Evolutionary conservation across 2,888 invertebrate genomes (phyloP), one percentile per base, ranked within the genome.

Genomic region (Uloborus plumipes): DNA sequence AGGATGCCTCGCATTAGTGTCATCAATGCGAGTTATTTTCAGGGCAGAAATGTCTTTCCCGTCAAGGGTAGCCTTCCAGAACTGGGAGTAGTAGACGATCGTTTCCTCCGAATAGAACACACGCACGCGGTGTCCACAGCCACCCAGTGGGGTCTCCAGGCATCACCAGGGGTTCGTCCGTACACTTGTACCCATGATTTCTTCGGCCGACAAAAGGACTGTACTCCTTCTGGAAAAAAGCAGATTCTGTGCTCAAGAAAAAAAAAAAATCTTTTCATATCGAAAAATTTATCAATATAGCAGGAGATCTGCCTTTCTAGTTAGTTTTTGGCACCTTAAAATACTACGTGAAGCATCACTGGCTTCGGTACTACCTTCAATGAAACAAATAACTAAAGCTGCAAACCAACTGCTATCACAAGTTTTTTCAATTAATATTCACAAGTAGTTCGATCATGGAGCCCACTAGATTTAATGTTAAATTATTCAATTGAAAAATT

Each of bases 101-200:
- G 59, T 47, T 59, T 83, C 39, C 59, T 76, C 0, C 78, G 69
- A 39, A 85, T 74, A 47, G 81, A 78, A 51, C 85, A 85, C 2
- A 84, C 74, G 67, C 85, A 85, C 11, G 85, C 84, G 1, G 84
- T 85, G 70, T 84, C 81, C 50, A 84, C 85, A 15, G 84, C 85
- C 3, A 85, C 82, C 85, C 85, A 85, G 16, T 85, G 85, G 2
- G 84, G 81, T 50, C 80, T 74, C 85, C 85, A 85, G 49, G 73
- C 71, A 62, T 80, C 85, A 39, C 82, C 84, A 3, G 70, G 71
- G 18, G 73, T 75, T 16, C 84, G 64, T 14, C 85, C 85, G n/a
- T 84, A 84, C 20, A 84, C 81, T 62, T 85, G 85, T 16, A 85
- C 78, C 85, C 85, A 85, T 7, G 85, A 84, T 26, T 84, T 85